These are phyloP conservation scores for Drosophila mercatorum DNA, from an alignment of 2,888 invertebrate species.

Conservation along the genomic window DNA sequence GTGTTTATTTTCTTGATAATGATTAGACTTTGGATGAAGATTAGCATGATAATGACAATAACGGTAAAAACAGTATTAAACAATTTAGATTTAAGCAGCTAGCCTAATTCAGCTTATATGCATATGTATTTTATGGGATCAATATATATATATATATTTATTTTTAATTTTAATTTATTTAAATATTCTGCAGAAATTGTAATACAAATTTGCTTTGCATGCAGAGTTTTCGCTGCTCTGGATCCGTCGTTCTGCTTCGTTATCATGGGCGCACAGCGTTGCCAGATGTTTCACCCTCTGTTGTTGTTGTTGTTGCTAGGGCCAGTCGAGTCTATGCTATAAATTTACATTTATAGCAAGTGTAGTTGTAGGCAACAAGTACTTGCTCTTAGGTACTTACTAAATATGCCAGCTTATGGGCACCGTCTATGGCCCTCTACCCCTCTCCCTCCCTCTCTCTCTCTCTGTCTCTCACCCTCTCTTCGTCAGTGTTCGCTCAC, in stretches of 20 bases:
- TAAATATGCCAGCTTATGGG: constrained; percentile 28
- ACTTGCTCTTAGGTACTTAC: constrained; percentile 28
- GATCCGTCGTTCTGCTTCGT: not conserved
- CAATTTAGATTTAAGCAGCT: not conserved
- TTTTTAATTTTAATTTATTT: too few relatives aligned
- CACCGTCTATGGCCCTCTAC: constrained; percentile 26
- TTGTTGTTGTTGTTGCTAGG: constrained; percentile 1
- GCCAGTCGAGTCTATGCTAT: not conserved
- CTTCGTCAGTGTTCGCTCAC: not conserved
- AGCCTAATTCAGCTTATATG: not conserved
- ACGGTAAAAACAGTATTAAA: not conserved
- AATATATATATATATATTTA: too few relatives aligned
- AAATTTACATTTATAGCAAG: constrained; percentile 19
- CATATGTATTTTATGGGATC: not conserved
- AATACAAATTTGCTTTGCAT: too few relatives aligned
- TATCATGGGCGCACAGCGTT: constrained; percentile 3
- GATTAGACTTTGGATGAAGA: not conserved
- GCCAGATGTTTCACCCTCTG: not conserved
- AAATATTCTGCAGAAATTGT: too few relatives aligned
- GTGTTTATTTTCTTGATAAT: not conserved
- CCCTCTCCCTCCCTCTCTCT: not conserved
- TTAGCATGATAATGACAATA: not conserved
- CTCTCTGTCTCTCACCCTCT: not conserved
- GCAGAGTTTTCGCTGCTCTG: not conserved
- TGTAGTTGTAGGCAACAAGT: constrained; percentile 13